Evolutionary conservation across 2,113 vertebrate genomes (phyloP), one percentile per base, ranked within the genome.

Genomic region (Myotis yumanensis): DNA sequence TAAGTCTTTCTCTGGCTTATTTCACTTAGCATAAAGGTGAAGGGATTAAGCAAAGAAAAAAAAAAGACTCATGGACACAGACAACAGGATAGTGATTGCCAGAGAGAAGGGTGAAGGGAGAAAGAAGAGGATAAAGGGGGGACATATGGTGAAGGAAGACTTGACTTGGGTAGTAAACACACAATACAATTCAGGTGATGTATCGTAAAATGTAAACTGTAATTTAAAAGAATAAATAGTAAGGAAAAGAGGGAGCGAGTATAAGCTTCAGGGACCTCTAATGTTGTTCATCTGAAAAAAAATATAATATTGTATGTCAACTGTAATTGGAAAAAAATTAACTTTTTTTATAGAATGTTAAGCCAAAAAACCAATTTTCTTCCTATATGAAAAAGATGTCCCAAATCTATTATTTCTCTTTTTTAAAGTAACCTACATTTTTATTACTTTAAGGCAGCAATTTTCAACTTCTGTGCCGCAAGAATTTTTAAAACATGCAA

Each of bases 361-460:
- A 52, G 57, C 32, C 17, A n/a, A 46, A 81, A 89, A 9, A 22
- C 1, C 68, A 59, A 54, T 35, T 64, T 79, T 71, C 32, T 83
- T 81, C 11, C 25, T 94, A 99, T 97, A 99, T 96, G 97, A 75
- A 75, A 98, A 98, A 99, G 90, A 99, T 98, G 92, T 99, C 99
- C 96, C 99, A 98, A 99, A 99, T 97, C 97, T 99, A 98, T 28
- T 97, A 98, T 88, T 98, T 99, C 94, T 98, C 96, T 91, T 99
- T 99, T 93, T 98, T 86, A 99, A 98, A 10, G 9, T 88, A 8
- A 98, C 98, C 77, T 99, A 90, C 1, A 20, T 97, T 98, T 99
- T 99, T 98, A 99, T 98, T 91, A 98, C 98, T 91, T 99, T 98
- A 96, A 99, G 40, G 40, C 12, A 73, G 72, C 25, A 10, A 46